Evolutionary conservation across 2,888 invertebrate genomes (phyloP).

Genomic region (Clusia tigrina): DNA sequence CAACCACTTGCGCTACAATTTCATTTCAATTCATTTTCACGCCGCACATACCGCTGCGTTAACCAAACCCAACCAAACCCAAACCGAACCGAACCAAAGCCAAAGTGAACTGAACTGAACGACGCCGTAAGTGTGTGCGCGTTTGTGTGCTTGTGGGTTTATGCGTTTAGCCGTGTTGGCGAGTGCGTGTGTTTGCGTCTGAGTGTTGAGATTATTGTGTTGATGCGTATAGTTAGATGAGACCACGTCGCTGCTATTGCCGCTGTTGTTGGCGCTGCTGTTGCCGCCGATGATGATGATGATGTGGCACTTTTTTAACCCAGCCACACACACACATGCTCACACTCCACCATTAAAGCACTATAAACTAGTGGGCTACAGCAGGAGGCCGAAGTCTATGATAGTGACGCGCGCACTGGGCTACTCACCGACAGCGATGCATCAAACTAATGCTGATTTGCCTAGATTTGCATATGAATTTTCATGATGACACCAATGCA

Average conservation of each 20-base stretch:
- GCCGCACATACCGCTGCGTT: constrained; percentile 1
- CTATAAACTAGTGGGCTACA: not conserved
- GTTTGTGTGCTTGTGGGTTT: not conserved
- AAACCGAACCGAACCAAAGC: not conserved
- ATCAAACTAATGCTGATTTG: constrained; percentile 26
- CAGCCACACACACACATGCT: not conserved
- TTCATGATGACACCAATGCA: constrained; percentile 21
- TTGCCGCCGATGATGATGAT: too few species aligned
- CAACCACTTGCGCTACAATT: not conserved
- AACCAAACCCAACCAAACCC: too few species aligned
- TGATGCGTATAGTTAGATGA: not conserved
- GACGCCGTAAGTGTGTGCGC: not conserved
- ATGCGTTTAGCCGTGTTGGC: constrained; percentile 5
- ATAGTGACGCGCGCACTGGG: too few species aligned
- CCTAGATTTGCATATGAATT: constrained; percentile 31
- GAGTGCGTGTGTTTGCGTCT: constrained; percentile 13
- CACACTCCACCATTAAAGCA: not conserved
- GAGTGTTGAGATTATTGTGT: constrained; percentile 9
- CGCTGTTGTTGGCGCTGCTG: too few species aligned
- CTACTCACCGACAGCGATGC: constrained; percentile 10
- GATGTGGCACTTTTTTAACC: too few species aligned
- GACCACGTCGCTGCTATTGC: too few species aligned
- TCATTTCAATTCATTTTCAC: constrained; percentile 6
- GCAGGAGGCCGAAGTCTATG: too few species aligned
- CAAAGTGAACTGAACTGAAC: not conserved